These are phyloP conservation scores for Formica exsecta DNA, from an alignment of 1,140 invertebrate genomes.

Conservation along the genomic window DNA sequence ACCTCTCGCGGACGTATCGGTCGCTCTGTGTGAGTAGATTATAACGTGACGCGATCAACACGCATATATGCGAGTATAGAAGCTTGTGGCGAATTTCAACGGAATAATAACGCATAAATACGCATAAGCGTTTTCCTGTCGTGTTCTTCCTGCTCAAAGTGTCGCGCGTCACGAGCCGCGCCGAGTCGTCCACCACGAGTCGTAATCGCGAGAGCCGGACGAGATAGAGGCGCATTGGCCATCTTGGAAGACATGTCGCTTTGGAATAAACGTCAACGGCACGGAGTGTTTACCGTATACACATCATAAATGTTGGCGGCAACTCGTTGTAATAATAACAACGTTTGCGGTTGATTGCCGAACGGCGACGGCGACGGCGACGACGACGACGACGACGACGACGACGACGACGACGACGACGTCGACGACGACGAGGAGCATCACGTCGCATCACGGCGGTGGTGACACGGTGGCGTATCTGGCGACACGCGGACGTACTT, in stretches of 20 bases:
- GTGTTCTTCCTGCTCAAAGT: background rate
- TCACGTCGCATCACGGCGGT: slow-evolving; percentile 29
- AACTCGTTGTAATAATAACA: slow-evolving; percentile 52
- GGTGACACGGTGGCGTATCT: slow-evolving; percentile 71
- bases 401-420: too few species aligned
- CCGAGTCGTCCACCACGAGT: background rate
- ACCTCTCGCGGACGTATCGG: background rate
- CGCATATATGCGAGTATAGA: background rate
- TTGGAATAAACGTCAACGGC: slow-evolving; percentile 83
- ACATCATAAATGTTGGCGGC: slow-evolving; percentile 64
- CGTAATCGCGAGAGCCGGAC: background rate
- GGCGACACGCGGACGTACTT: slow-evolving; percentile 64
- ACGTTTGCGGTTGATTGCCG: background rate
- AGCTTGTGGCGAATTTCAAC: background rate
- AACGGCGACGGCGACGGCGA: too few species aligned
- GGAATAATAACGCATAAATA: background rate
- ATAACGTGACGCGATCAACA: background rate
- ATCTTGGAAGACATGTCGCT: slow-evolving; percentile 85
- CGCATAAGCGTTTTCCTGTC: background rate
- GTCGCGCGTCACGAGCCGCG: background rate
- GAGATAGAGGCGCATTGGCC: slow-evolving; percentile 72
- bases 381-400: background rate
- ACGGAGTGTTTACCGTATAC: slow-evolving; percentile 76
- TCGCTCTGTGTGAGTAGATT: background rate
- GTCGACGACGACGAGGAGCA: background rate